These are phyloP conservation scores for Selenia dentaria DNA, from an alignment of 2,888 invertebrate species.

Conservation along the genomic window DNA sequence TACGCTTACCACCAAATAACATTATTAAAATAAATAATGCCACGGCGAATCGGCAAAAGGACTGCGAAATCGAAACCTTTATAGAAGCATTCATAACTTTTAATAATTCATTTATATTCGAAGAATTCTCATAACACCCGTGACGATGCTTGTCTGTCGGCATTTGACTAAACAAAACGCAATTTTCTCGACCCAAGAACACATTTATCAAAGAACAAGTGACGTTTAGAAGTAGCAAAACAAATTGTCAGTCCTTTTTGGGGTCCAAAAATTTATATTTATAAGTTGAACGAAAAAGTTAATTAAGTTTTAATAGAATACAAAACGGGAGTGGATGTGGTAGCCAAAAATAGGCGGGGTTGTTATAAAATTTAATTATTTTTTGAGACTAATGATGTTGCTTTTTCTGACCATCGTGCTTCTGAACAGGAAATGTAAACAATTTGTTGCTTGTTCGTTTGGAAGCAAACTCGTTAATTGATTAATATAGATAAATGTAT, in stretches of 20 bases:
- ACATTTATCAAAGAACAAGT: constrained; percentile 81
- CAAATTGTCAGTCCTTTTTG: constrained; percentile 75
- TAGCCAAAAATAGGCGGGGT: constrained; percentile 84
- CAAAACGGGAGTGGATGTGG: constrained; percentile 80
- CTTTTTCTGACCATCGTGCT: constrained; percentile 56
- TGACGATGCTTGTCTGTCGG: constrained; percentile 65
- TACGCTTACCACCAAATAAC: constrained; percentile 10
- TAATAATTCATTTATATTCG: constrained; percentile 45
- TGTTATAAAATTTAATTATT: constrained; percentile 83
- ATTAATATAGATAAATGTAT: constrained; percentile 32
- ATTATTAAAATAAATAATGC: constrained; percentile 30
- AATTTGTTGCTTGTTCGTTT: constrained; percentile 48
- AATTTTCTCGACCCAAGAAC: constrained; percentile 66
- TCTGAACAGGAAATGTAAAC: constrained; percentile 72
- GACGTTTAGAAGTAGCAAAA: constrained; percentile 83
- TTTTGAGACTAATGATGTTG: constrained; percentile 70
- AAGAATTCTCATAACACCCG: constrained; percentile 41
- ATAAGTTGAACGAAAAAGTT: constrained; percentile 76
- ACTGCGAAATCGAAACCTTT: constrained; percentile 37
- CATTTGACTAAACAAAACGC: constrained; percentile 65
- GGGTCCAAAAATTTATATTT: constrained; percentile 72
- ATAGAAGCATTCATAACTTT: constrained; percentile 36
- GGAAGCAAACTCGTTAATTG: constrained; percentile 35
- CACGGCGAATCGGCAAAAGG: constrained; percentile 30
- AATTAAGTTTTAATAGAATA: constrained; percentile 85